These are phyloP conservation scores for Chloroclysta siterata DNA, from an alignment of 2,888 invertebrate species.

Conservation along the genomic window DNA sequence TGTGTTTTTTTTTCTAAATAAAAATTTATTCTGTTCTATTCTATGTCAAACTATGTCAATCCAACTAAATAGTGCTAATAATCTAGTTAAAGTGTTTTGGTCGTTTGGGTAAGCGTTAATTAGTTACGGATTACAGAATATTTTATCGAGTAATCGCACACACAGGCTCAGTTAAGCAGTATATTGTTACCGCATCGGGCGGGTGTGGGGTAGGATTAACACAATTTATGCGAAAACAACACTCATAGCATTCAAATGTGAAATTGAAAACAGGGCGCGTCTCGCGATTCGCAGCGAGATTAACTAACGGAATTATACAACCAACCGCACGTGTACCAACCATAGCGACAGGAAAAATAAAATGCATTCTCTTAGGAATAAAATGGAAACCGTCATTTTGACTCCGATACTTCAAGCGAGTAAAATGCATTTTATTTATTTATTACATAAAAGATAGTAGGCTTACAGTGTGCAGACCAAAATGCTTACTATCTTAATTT, in stretches of 20 bases:
- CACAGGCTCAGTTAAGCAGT: constrained; percentile 26
- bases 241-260: constrained; percentile 61
- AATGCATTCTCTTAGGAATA: constrained; percentile 47
- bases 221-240: constrained; percentile 63
- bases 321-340: constrained; percentile 59
- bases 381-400: constrained; percentile 42
- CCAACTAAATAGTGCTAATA: constrained; percentile 35
- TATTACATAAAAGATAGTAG: no score
- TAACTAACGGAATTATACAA: constrained; percentile 74
- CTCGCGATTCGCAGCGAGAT: constrained; percentile 62
- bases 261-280: constrained; percentile 68
- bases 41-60: constrained; percentile 8
- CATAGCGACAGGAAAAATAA: constrained; percentile 53
- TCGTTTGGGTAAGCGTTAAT: constrained; percentile 55
- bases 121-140: constrained; percentile 54
- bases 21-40: no score
- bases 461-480: no score
- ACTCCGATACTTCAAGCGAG: constrained; percentile 51
- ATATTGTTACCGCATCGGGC: constrained; percentile 46
- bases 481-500: no score
- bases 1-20: no score
- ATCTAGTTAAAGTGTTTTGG: constrained; percentile 52
- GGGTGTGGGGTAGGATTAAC: constrained; percentile 47
- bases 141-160: constrained; percentile 51
- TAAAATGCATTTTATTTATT: constrained; percentile 64